Percentiles rank a stretch among this genome's conserved stretches.
These are phyloP conservation scores for Paracentrotus lividus DNA, from an alignment of 53 echinoderm and acorn worm species.

Conservation along the genomic window DNA sequence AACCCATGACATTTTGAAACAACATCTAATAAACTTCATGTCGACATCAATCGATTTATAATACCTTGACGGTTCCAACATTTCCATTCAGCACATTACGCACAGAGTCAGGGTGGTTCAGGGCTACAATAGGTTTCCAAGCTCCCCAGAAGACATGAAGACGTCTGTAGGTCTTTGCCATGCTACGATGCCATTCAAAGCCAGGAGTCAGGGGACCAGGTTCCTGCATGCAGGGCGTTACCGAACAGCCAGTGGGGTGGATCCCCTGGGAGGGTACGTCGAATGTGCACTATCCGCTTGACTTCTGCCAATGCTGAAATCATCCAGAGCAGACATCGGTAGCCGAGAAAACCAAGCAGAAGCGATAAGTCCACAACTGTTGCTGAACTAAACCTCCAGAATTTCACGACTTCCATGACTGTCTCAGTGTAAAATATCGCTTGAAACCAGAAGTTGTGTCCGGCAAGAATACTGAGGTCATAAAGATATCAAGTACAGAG, in stretches of 20 bases:
- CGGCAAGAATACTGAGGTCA: no score
- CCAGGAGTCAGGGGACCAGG: conserved; percentile 57
- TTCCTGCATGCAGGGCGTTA: conserved; percentile 62
- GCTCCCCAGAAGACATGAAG: conserved; percentile 7
- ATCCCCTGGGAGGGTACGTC: conserved; percentile 60
- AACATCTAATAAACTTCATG: no score
- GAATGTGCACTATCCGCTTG: not conserved
- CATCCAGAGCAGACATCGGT: not conserved
- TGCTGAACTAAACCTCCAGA: not conserved
- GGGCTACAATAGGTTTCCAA: conserved; percentile 42
- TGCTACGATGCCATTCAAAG: conserved; percentile 35
- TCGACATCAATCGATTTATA: no score
- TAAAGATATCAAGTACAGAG: no score
- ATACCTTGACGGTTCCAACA: conserved; percentile 34
- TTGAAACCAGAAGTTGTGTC: no score
- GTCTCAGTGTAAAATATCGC: no score
- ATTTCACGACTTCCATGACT: not conserved
- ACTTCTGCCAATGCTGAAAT: not conserved
- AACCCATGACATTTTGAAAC: no score
- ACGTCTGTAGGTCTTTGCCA: not conserved
- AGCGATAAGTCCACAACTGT: not conserved
- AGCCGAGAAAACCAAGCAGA: not conserved
- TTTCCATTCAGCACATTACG: conserved; percentile 67
- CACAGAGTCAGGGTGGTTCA: conserved; percentile 73
- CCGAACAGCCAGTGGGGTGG: conserved; percentile 77